Evolutionary conservation across 2,888 invertebrate species (phyloP).

Genomic region (Hydrotaea diabolus): DNA sequence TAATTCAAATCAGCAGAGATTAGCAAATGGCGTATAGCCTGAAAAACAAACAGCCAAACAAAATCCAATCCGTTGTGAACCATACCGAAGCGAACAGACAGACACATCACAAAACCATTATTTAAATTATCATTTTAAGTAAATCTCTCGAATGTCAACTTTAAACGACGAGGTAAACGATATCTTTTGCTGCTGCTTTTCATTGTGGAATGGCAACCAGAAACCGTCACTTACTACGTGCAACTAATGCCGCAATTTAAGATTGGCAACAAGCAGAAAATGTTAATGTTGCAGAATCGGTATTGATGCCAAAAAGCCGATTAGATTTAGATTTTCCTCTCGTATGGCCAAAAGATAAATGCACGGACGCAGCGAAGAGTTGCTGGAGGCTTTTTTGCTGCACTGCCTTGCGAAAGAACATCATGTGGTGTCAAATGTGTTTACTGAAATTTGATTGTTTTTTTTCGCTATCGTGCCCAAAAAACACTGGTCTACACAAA

Average conservation of each 20-base stretch:
- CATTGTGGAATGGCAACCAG: not conserved
- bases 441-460: not conserved
- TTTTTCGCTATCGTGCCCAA: no score
- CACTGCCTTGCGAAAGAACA: not conserved
- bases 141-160: constrained; percentile 61
- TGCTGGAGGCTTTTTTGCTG: no score
- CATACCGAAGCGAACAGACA: not conserved
- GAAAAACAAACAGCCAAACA: not conserved
- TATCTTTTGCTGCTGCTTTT: not conserved
- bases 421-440: not conserved
- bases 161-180: constrained; percentile 23
- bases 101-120: constrained; percentile 47
- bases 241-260: constrained; percentile 30
- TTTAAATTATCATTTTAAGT: constrained; percentile 62
- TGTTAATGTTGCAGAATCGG: constrained; percentile 38
- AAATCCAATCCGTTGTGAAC: no score
- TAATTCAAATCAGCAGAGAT: constrained; percentile 57
- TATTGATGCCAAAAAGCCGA: constrained; percentile 52
- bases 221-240: not conserved
- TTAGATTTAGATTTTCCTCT: constrained; percentile 35
- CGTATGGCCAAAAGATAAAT: not conserved
- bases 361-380: no score
- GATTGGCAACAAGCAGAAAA: not conserved
- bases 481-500: no score
- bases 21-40: constrained; percentile 7